These are phyloP conservation scores for Eristalis tenax DNA, from an alignment of 2,888 invertebrate species.

Conservation along the genomic window DNA sequence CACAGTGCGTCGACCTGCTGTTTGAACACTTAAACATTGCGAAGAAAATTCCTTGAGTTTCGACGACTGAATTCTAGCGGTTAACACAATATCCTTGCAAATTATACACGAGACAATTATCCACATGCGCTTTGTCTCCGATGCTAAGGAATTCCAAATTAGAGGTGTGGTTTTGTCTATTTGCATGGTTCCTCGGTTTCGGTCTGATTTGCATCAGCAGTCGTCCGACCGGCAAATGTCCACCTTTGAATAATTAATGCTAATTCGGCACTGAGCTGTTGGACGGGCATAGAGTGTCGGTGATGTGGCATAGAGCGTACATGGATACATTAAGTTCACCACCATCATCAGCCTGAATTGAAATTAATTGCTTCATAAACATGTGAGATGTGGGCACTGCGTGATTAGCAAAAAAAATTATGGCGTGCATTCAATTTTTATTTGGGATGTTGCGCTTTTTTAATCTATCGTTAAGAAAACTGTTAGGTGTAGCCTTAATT, in stretches of 20 bases:
- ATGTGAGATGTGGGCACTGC: slow-evolving; percentile 46
- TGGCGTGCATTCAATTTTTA: neutral
- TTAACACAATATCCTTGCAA: slow-evolving; percentile 44
- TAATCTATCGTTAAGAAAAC: no score
- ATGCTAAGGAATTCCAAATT: slow-evolving; percentile 40
- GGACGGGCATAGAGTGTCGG: no score
- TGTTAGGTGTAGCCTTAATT: no score
- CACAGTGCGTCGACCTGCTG: slow-evolving; percentile 19
- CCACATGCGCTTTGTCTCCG: slow-evolving; percentile 56
- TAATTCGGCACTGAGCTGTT: slow-evolving; percentile 47
- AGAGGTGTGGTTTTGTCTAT: slow-evolving; percentile 67
- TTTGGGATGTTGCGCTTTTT: neutral
- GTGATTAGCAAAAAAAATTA: neutral
- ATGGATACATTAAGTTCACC: slow-evolving; percentile 45
- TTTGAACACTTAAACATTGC: slow-evolving; percentile 53
- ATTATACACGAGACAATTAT: slow-evolving; percentile 59
- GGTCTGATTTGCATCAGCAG: slow-evolving; percentile 65
- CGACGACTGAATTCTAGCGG: neutral
- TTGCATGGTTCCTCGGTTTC: slow-evolving; percentile 62
- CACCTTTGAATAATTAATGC: slow-evolving; percentile 69
- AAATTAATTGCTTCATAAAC: slow-evolving; percentile 61
- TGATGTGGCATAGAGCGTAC: slow-evolving; percentile 18
- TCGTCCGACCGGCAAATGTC: slow-evolving; percentile 61
- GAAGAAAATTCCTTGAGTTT: slow-evolving; percentile 43
- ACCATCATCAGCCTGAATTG: neutral